Conservation (phyloP, 2,113 vertebrate genomes). For the Cheilinus undulatus region DNA sequence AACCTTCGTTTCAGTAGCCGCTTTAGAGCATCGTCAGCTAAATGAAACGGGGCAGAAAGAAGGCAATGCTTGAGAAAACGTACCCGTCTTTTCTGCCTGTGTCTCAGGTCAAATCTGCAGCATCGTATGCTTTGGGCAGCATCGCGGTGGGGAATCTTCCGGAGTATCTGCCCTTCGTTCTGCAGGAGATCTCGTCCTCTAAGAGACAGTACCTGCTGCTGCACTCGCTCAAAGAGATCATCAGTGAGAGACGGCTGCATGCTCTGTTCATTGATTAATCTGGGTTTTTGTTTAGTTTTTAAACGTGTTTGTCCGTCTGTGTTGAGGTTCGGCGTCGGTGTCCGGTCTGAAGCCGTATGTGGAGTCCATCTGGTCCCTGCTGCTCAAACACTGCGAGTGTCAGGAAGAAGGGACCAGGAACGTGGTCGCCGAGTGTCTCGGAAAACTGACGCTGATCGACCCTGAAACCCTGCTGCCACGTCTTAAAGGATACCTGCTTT, state of each 20-base stretch:
- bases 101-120: constrained; percentile 91
- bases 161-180: constrained; percentile 97
- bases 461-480: constrained; percentile 96
- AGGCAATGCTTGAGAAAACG: too few species aligned
- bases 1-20: neutral
- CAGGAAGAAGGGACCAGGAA: constrained; percentile 98
- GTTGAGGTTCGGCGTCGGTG: constrained; percentile 90
- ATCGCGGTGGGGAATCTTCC: constrained; percentile 98
- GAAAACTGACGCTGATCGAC: constrained; percentile 96
- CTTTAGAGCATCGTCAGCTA: too few species aligned
- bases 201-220: constrained; percentile 97
- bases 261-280: too few species aligned
- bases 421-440: constrained; percentile 97
- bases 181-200: constrained; percentile 98
- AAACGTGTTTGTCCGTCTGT: constrained; percentile 11
- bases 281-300: constrained; percentile 4
- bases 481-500: constrained; percentile 96
- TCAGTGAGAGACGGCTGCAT: constrained; percentile 84
- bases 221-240: constrained; percentile 99
- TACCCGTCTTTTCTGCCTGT: neutral
- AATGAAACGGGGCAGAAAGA: too few species aligned
- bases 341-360: constrained; percentile 95
- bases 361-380: constrained; percentile 95
- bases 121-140: constrained; percentile 96
- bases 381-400: constrained; percentile 97